Conservation (phyloP, 1,140 invertebrate genomes). For the Brachionus manjavacas region DNA sequence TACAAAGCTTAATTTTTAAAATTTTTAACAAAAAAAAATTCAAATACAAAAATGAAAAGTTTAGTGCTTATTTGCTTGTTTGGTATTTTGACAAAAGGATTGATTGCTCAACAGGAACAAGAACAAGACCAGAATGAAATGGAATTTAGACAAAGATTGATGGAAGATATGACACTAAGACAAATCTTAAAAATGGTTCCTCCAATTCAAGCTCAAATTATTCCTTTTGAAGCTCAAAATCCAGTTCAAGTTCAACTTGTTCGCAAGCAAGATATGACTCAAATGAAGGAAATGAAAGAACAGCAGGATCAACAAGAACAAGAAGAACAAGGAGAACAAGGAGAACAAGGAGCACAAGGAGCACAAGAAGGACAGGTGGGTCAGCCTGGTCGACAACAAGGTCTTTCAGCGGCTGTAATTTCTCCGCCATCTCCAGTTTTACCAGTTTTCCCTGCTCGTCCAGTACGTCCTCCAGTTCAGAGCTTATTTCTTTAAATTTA, state of each 20-base stretch:
- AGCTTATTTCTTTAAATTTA: neutral
- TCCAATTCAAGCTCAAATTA: neutral
- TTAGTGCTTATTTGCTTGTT: neutral
- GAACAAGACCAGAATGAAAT: neutral
- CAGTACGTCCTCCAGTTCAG: neutral
- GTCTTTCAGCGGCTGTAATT: neutral
- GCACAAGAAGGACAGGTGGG: neutral
- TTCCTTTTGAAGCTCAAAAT: neutral
- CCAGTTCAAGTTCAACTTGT: constrained; percentile 14
- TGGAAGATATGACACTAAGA: neutral
- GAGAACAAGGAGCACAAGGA: neutral
- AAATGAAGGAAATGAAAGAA: neutral
- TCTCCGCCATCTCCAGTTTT: neutral
- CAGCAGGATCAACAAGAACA: neutral
- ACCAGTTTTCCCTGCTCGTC: neutral
- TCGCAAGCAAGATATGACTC: neutral
- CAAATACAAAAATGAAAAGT: neutral
- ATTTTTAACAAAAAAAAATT: neutral
- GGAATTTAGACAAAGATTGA: neutral
- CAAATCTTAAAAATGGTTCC: neutral
- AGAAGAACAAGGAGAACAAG: neutral
- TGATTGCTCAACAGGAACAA: neutral
- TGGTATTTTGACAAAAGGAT: neutral
- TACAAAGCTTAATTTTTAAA: neutral
- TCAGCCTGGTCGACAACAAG: neutral